Evolutionary conservation across 2,113 vertebrate genomes (phyloP), one percentile per base, ranked within the genome.

Genomic region (Empidonax traillii): DNA sequence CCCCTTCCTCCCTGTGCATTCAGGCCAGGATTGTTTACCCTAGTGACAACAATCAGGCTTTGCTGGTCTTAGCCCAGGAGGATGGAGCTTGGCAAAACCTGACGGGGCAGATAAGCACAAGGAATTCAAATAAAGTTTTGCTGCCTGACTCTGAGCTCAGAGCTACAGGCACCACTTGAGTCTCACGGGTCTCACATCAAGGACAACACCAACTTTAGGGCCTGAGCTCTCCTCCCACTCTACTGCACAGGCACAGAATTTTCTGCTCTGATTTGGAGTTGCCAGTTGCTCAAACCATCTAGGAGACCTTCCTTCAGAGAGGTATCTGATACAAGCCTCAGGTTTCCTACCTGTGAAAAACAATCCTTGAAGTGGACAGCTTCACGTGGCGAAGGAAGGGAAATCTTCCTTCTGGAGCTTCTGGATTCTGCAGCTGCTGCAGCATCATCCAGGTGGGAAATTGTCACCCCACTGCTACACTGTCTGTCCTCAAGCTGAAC

Each of bases 141-240:
- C 75, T 68, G 81, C 23, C 52, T 53, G 58, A 75, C 27, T 53
- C 43, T 1, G 2, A n/a, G 39, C 52, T 79, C 75, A 44, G 35
- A 81, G n/a, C 56, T 85, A 23, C 4, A 35, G 59, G 52, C 35
- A 66, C 15, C 39, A 8, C 33, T 59, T 9, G 33, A 68, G 47
- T 59, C 41, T 66, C 3, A 1, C 0, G 3, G 25, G 22, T 58
- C 22, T 67, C 25, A 6, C 5, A 41, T 21, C 12, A 52, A 63
- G 30, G 25, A 46, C 14, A 44, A 63, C 0, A 13, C 0, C 0
- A 22, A 78, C 5, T 37, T 63, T 56, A 74, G 78, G n/a, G 52
- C 28, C 20, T 49, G 25, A 22, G 61, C 19, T 79, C 71, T 74
- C 44, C 31, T 56, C 46, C 43, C 6, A 9, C 27, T 67, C 33